Percentiles rank a stretch among this genome's conserved stretches.
phyloP scores from a whole-genome alignment of 53 echinoderm and acorn worm species.

The Holothuria scabra region DNA sequence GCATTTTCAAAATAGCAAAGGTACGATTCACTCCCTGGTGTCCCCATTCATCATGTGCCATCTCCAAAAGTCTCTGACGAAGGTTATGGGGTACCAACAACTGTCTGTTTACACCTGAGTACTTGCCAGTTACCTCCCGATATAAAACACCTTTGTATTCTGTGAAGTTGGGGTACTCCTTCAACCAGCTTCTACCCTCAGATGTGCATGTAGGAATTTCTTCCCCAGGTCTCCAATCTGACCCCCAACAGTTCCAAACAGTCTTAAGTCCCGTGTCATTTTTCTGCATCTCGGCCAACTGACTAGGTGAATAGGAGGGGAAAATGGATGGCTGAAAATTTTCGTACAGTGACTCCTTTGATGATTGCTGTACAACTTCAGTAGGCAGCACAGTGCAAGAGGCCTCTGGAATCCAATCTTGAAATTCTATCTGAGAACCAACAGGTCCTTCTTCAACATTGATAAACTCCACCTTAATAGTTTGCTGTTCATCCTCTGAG shows the following conservation, averaged over 20 bases:
- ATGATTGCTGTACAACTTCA: too few relatives aligned
- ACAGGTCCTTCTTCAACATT: too few relatives aligned
- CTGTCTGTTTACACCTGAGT: neutral
- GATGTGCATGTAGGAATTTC: conserved; percentile 5
- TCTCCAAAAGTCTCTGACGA: neutral
- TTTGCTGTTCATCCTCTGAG: too few relatives aligned
- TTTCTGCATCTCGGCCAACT: conserved; percentile 59
- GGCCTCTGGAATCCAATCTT: too few relatives aligned
- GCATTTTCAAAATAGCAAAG: neutral
- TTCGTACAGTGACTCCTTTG: too few relatives aligned
- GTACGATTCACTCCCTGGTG: conserved; percentile 47
- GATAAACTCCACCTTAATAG: too few relatives aligned
- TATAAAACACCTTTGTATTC: conserved; percentile 61
- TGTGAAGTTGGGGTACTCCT: conserved; percentile 30
- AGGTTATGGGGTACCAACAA: conserved; percentile 14
- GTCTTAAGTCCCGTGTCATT: too few relatives aligned
- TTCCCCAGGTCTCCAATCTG: conserved; percentile 58
- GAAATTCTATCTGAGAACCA: too few relatives aligned
- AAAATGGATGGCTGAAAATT: conserved; percentile 37
- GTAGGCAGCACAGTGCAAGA: too few relatives aligned
- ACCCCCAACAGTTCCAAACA: conserved; percentile 50
- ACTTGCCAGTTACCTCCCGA: conserved; percentile 36
- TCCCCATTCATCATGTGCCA: too few relatives aligned
- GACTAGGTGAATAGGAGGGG: conserved; percentile 54
- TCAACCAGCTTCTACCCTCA: conserved; percentile 45